Conservation (phyloP, 2,797 vertebrate species). For the Hemitrygon akajei region DNA sequence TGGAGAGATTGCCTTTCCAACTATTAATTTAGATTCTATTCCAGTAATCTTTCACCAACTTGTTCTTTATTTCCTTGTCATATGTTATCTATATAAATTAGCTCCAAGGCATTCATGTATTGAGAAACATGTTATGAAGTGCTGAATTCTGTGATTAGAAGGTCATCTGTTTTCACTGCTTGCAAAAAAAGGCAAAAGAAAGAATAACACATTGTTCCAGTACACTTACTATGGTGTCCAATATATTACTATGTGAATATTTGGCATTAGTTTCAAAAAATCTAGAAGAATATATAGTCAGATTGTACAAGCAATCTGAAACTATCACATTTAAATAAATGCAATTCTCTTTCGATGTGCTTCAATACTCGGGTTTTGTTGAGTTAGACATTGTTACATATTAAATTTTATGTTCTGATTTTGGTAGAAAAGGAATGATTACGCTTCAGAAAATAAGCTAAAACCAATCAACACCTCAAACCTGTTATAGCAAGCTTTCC, state of each 20-base stretch:
- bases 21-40: background rate
- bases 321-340: background rate
- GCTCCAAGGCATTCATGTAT: background rate
- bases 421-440: too few species aligned
- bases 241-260: background rate
- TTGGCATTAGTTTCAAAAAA: background rate
- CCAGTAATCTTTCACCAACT: background rate
- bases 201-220: background rate
- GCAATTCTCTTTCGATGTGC: background rate
- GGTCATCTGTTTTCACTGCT: background rate
- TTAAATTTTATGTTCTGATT: too few species aligned
- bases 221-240: background rate
- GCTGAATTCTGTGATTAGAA: background rate
- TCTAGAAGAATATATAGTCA: background rate
- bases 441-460: too few species aligned
- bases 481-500: too few species aligned
- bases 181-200: background rate
- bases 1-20: background rate
- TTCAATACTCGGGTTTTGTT: background rate
- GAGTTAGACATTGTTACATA: background rate
- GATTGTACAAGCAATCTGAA: background rate
- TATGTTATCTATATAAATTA: background rate
- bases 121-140: background rate
- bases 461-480: too few species aligned
- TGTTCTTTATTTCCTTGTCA: background rate